Evolutionary conservation across 2,113 vertebrate species (phyloP), one percentile per base, ranked within the genome.

Genomic region (Sorex araneus): DNA sequence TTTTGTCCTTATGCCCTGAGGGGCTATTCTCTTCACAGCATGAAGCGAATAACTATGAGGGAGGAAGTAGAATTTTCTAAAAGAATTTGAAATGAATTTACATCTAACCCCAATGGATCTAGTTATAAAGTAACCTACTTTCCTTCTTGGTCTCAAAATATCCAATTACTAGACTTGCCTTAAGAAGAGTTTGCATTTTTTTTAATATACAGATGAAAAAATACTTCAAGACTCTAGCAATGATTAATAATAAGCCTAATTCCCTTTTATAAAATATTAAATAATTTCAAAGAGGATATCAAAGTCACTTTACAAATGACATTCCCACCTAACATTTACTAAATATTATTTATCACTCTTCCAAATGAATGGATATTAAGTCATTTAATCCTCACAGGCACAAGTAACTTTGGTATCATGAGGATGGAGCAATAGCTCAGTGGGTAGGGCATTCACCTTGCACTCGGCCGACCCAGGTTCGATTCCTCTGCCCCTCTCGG

Each of bases 1-100:
- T 90, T 73, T 94, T 93, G 75, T 87, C 30, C 40, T 23, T 27
- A 10, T 4, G 73, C 84, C 11, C 80, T 80, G 67, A 83, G 88
- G 94, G 88, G 77, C 87, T 95, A 96, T 93, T 94, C 70, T 90
- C 80, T 96, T 93, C 54, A 80, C 73, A 84, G 90, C 83, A 88
- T 69, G 79, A 90, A 95, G 75, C 91, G 27, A 92, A 28, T 83
- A 94, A 94, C 70, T 94, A 76, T 92, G 94, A 93, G 36, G 92
- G 34, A 96, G 79, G 92, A 96, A 94, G 80, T 74, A 74, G 66
- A 96, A 90, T 87, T 94, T 92, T 94, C 93, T 89, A 67, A 96
- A 95, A 92, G 85, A 96, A 96, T 95, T 93, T 96, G 45, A 90
- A 95, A 94, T 94, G 86, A 96, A 95, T 96, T 96, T 95, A 93